Conservation (phyloP, 2,888 invertebrate species). For the Drosophila rubida region DNA sequence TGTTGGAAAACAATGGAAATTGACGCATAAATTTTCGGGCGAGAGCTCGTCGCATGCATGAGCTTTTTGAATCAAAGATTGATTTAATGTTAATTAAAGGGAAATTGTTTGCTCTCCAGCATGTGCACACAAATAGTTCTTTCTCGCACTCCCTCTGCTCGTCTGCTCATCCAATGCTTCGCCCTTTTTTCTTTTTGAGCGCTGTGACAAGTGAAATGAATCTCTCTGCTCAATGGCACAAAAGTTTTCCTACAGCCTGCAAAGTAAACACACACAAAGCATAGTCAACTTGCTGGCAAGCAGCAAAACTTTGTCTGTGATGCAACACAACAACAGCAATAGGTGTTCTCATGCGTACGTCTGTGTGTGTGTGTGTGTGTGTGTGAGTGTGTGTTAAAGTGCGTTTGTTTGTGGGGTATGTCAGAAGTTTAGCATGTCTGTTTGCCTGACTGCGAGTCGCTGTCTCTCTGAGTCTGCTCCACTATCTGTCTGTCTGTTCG, state of each 20-base stretch:
- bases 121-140: constrained; percentile 61
- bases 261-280: constrained; percentile 69
- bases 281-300: constrained; percentile 49
- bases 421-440: constrained; percentile 71
- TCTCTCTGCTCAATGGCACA: constrained; percentile 41
- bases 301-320: constrained; percentile 61
- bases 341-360: constrained; percentile 18
- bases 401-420: constrained; percentile 48
- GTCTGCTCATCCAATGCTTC: background rate
- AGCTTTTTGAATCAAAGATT: constrained; percentile 51
- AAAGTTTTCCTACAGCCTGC: constrained; percentile 51
- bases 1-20: constrained; percentile 28
- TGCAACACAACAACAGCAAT: constrained; percentile 48
- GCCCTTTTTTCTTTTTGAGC: background rate
- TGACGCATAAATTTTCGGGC: constrained; percentile 40
- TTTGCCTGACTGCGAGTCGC: constrained; percentile 49
- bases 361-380: constrained; percentile 13
- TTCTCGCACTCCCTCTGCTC: constrained; percentile 1
- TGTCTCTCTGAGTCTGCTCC: constrained; percentile 15
- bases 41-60: background rate
- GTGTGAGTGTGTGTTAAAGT: constrained; percentile 17
- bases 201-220: constrained; percentile 71
- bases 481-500: constrained; percentile 1
- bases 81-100: constrained; percentile 77
- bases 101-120: constrained; percentile 59